Evolutionary conservation across 2,797 vertebrate genomes (phyloP).

Genomic region (Salmo trutta): DNA sequence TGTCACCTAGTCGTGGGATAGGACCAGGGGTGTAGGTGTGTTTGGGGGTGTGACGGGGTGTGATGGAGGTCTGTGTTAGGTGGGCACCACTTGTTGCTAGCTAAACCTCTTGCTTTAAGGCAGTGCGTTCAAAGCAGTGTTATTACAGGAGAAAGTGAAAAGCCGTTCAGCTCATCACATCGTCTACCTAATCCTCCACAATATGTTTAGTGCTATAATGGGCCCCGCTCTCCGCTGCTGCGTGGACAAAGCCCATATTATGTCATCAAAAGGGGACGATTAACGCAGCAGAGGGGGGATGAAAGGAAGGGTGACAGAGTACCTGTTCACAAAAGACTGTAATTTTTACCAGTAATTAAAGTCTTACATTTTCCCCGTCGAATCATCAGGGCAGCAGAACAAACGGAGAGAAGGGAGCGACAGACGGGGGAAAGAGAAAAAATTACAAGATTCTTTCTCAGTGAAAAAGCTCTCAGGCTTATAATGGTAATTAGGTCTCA

Average conservation of each 20-base stretch:
- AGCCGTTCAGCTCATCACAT: conserved; percentile 53
- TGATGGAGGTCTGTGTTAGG: not conserved
- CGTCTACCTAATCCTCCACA: conserved; percentile 47
- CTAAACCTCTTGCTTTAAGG: not conserved
- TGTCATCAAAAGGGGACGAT: conserved; percentile 75
- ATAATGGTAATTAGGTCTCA: conserved; percentile 71
- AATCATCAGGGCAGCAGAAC: conserved; percentile 62
- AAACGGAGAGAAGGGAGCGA: conserved; percentile 60
- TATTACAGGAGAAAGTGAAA: conserved; percentile 46
- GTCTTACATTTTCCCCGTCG: conserved; percentile 69
- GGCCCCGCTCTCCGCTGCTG: not conserved
- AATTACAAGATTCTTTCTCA: no score
- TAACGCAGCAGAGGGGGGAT: conserved; percentile 61
- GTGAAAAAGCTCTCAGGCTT: conserved; percentile 65
- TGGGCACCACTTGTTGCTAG: conserved; percentile 15
- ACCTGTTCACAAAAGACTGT: conserved; percentile 73
- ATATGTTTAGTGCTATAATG: conserved; percentile 9
- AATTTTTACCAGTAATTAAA: conserved; percentile 77
- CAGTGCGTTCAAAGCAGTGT: not conserved
- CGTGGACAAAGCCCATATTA: conserved; percentile 68
- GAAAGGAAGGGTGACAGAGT: conserved; percentile 63
- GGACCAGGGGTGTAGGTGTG: not conserved
- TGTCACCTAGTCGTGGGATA: not conserved
- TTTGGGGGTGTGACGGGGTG: not conserved
- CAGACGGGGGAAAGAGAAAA: conserved; percentile 39